Evolutionary conservation across 2,797 vertebrate genomes (phyloP).

Genomic region (Aselliscus stoliczkanus): DNA sequence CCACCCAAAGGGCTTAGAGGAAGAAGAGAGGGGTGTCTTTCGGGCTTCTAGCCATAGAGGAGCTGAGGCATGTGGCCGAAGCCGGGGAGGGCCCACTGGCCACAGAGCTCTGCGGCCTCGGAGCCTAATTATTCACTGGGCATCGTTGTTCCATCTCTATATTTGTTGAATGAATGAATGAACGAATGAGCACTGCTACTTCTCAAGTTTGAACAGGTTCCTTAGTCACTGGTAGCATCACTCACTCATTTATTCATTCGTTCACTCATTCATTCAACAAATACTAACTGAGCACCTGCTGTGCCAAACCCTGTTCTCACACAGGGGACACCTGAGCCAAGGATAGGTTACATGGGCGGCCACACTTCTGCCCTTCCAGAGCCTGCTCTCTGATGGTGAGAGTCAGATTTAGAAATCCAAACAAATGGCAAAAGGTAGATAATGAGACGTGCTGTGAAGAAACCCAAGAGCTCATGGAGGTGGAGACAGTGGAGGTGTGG

Average conservation of each 20-base stretch:
- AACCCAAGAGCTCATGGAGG: background rate
- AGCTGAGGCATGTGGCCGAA: background rate
- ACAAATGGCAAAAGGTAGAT: no score
- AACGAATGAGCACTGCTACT: background rate
- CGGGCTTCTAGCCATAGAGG: background rate
- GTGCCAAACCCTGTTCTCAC: background rate
- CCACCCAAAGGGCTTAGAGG: background rate
- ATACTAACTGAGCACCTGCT: background rate
- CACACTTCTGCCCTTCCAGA: background rate
- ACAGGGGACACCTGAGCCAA: background rate
- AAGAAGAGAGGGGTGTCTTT: background rate
- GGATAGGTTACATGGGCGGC: background rate
- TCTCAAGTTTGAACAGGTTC: background rate
- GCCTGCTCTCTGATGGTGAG: background rate
- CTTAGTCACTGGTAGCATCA: background rate
- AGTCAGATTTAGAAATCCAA: background rate
- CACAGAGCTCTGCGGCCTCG: background rate
- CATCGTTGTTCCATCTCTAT: background rate
- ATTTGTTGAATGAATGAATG: background rate
- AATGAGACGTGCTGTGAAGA: rapidly evolving
- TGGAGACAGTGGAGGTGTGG: rapidly evolving
- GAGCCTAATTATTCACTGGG: background rate
- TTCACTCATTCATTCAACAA: background rate
- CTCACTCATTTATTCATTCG: background rate
- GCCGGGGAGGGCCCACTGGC: rapidly evolving